A percentile compares a stretch with the other conserved stretches of the same genome.
Evolutionary conservation across 2,888 invertebrate genomes (phyloP).

Genomic region (Galeopsomyia nigrocyanea): DNA sequence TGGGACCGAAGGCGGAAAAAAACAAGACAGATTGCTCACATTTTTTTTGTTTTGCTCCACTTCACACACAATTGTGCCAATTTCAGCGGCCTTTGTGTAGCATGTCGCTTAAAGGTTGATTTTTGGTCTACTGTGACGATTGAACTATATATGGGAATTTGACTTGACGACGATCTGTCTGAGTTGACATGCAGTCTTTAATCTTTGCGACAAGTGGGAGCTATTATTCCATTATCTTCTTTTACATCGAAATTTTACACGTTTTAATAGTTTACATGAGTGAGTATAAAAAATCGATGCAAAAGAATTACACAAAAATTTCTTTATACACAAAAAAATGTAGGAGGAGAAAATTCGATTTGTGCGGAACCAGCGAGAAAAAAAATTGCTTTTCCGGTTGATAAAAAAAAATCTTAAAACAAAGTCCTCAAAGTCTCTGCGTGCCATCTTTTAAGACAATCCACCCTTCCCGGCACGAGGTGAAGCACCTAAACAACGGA

Average conservation of each 20-base stretch:
- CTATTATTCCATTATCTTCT: too few relatives aligned
- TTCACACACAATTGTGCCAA: conserved; percentile 28
- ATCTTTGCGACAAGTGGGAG: too few relatives aligned
- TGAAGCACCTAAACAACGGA: background rate
- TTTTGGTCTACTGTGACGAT: background rate
- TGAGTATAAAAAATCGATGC: background rate
- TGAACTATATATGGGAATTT: conserved; percentile 16
- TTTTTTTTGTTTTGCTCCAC: conserved; percentile 23
- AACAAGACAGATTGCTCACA: conserved; percentile 11
- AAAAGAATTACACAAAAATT: background rate
- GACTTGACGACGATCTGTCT: background rate
- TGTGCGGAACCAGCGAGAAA: background rate
- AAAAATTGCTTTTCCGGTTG: conserved; percentile 11
- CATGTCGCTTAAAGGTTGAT: background rate
- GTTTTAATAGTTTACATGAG: too few relatives aligned
- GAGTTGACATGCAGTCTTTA: too few relatives aligned
- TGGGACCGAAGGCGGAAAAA: conserved; percentile 11
- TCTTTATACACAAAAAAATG: too few relatives aligned
- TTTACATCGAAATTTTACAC: too few relatives aligned
- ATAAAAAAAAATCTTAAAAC: conserved; percentile 19
- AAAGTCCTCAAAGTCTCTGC: conserved; percentile 9
- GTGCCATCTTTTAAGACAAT: conserved; percentile 5
- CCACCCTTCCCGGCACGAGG: conserved; percentile 25
- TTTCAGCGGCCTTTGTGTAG: conserved; percentile 14
- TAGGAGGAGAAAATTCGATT: too few relatives aligned